Evolutionary conservation across 2,888 invertebrate species (phyloP).

Genomic region (Mesorhabditis sp.): DNA sequence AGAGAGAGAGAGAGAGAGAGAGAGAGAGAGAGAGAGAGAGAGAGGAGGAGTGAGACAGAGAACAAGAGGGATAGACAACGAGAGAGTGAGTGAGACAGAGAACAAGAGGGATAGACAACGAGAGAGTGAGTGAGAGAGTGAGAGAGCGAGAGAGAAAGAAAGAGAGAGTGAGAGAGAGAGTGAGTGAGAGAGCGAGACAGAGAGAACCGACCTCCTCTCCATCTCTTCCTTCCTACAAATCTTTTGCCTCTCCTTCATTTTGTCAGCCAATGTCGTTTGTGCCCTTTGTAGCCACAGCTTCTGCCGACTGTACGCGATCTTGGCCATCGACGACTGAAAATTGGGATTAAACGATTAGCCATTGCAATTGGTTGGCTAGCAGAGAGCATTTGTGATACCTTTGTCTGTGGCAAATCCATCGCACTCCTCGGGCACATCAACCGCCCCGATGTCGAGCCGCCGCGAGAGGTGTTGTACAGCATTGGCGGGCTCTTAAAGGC

Average conservation of each 20-base stretch:
- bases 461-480: not conserved
- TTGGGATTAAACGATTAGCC: too few relatives aligned
- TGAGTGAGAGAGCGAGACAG: too few relatives aligned
- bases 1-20: not conserved
- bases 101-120: too few relatives aligned
- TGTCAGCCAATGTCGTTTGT: slow-evolving; percentile 39
- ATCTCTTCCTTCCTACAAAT: slow-evolving; percentile 14
- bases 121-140: too few relatives aligned
- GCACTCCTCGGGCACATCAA: slow-evolving; percentile 40
- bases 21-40: too few relatives aligned
- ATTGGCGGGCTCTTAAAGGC: too few relatives aligned
- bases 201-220: not conserved
- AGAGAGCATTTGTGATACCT: slow-evolving; percentile 10
- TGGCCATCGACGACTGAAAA: slow-evolving; percentile 52
- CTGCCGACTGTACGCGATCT: slow-evolving; percentile 55
- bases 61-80: too few relatives aligned
- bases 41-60: too few relatives aligned
- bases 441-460: slow-evolving; percentile 4
- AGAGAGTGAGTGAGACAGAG: too few relatives aligned
- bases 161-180: too few relatives aligned
- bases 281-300: slow-evolving; percentile 47
- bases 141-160: too few relatives aligned
- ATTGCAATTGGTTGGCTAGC: not conserved
- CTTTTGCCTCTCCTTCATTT: slow-evolving; percentile 35
- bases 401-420: slow-evolving; percentile 48